Base-by-base conservation (phyloP, 2,797 vertebrate genomes). In the Pantherophis alleghaniensis region DNA sequence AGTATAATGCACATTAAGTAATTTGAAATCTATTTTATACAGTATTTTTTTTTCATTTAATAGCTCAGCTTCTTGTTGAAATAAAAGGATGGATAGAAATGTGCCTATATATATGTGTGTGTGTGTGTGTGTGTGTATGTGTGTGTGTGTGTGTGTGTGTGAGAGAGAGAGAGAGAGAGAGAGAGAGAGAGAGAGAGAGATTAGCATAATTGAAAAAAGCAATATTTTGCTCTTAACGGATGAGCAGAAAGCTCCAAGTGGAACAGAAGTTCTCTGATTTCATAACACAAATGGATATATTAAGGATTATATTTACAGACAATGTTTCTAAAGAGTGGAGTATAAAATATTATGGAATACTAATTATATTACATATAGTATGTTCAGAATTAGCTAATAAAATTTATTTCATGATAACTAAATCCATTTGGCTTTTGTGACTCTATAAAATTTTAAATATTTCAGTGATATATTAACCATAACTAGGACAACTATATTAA, bases 41-140 rank as follows among this genome's bases (percentile, higher is more conserved):
- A 20, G 66, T 61, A 2, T 37, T 37, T 74, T 69, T 69, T 79
- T 51, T 2, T 14, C 32, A 0, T 91, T 94, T 93, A 56, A 55
- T n/a, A 91, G 13, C 57, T 37, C 28, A 92, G 16, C 26, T 88
- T 10, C n/a, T 93, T 56, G 37, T 37, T 94, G 22, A 91, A 94
- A 93, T 91, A 89, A 90, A 47, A 88, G 3, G 5, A 10, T 57
- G 2, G 5, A 20, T 83, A 7, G 87, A 28, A 16, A 61, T 60
- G n/a, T 92, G 3, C 3, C 37, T 88, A 13, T 56, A 56, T 56
- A 16, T 56, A 0, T 55, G 10, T 42, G 42, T 42, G 42, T 42
- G 42, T 42, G 3, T 42, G n/a, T 92, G 3, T 53, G 9, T 37
- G 37, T 37, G 37, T 37, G 37, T 37, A n/a, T 42, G 42, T 42